A percentile compares a stretch with the other conserved stretches of the same genome.
These are phyloP conservation scores for Rhineura floridana DNA, from an alignment of 2,113 vertebrate species.

Conservation along the genomic window DNA sequence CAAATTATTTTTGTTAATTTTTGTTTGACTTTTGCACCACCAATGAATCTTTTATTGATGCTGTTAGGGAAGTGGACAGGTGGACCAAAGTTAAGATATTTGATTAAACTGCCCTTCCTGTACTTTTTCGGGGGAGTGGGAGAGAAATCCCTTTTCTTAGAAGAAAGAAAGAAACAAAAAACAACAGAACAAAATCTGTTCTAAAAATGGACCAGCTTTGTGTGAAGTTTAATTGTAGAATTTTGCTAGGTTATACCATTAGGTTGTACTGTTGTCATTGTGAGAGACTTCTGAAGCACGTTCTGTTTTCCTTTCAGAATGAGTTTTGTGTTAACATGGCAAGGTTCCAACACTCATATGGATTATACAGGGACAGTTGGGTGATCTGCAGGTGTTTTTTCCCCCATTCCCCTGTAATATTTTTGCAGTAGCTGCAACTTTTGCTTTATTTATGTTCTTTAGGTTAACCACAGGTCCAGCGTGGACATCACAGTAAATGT, in stretches of 20 bases:
- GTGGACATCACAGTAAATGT: not conserved
- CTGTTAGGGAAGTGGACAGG: slow-evolving; percentile 58
- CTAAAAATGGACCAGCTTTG: slow-evolving; percentile 45
- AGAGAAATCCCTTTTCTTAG: slow-evolving; percentile 28
- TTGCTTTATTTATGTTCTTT: slow-evolving; percentile 42
- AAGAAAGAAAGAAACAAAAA: slow-evolving; percentile 23
- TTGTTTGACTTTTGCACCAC: slow-evolving; percentile 60
- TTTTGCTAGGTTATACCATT: slow-evolving; percentile 65
- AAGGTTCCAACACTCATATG: not conserved
- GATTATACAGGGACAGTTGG: slow-evolving; percentile 1
- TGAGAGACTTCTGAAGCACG: slow-evolving; percentile 43
- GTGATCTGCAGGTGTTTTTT: not conserved
- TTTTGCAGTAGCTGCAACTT: slow-evolving; percentile 3
- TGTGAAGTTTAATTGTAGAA: slow-evolving; percentile 65
- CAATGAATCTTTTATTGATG: slow-evolving; percentile 47
- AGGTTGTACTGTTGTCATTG: slow-evolving; percentile 62
- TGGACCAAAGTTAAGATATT: slow-evolving; percentile 77
- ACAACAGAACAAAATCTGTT: slow-evolving; percentile 57
- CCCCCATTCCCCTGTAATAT: slow-evolving; percentile 22
- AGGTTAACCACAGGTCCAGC: slow-evolving; percentile 29
- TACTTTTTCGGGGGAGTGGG: slow-evolving; percentile 27
- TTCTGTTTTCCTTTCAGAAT: slow-evolving; percentile 13
- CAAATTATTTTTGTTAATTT: slow-evolving; percentile 70
- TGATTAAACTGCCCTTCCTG: slow-evolving; percentile 58
- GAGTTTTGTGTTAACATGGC: slow-evolving; percentile 2